Conservation (phyloP, 2,113 vertebrate species). For the Arenaria interpres region DNA sequence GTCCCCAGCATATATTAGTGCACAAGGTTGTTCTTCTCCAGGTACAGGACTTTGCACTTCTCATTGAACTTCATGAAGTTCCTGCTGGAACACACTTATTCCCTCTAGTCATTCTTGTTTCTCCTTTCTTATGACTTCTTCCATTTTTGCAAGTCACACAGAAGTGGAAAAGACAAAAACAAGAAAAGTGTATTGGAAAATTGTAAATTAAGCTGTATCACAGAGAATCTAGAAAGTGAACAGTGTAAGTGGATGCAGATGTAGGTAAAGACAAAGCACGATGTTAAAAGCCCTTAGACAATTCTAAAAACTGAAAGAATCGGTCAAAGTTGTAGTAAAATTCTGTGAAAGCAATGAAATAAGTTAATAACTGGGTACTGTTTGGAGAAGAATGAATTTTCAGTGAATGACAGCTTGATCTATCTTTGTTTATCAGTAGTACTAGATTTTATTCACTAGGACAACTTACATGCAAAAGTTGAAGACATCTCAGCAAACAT, state of each 20-base stretch:
- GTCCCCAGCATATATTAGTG: too few species aligned
- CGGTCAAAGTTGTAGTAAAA: not conserved
- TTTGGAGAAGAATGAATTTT: not conserved
- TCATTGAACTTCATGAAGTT: not conserved
- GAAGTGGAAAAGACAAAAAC: not conserved
- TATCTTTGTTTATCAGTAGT: not conserved
- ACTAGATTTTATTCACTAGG: not conserved
- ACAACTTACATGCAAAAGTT: not conserved
- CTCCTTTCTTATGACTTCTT: not conserved
- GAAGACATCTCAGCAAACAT: not conserved
- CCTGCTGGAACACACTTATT: not conserved
- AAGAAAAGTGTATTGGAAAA: not conserved
- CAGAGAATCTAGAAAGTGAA: not conserved
- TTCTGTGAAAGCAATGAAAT: not conserved
- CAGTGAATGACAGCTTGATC: not conserved
- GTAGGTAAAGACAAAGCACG: not conserved
- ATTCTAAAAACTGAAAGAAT: not conserved
- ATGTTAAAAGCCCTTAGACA: not conserved
- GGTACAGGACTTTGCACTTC: not conserved
- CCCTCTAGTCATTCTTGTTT: not conserved
- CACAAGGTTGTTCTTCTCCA: not conserved
- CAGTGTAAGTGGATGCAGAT: not conserved
- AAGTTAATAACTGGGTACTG: not conserved
- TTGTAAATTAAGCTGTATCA: not conserved
- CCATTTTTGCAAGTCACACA: not conserved